Base-by-base conservation (phyloP, 2,888 invertebrate genomes). In the Bibio marci region DNA sequence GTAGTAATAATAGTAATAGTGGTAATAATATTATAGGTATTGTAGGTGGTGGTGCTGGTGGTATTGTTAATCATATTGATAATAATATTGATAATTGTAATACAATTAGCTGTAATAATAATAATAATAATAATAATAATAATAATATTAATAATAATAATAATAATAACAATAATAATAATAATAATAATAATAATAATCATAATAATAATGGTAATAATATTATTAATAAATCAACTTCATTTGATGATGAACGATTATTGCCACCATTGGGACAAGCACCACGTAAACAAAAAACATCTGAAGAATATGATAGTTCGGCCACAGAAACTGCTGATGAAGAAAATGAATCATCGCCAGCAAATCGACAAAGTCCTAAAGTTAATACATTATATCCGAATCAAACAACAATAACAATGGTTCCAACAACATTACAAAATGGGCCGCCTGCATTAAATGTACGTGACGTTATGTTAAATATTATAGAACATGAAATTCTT, bases 311-410 rank as follows among this genome's bases (percentile, higher is more conserved):
- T 54, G 71, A 71, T 59, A 76, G 76, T 19, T 76, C 76, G n/a
- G 78, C 79, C 8, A 79, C 79, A 36, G 82, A 82, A 66, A 90
- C 88, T 45, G 90, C 90, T 36, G 90, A 90, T 57, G 90, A 90
- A 64, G 86, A 73, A 58, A 71, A 68, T 46, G 73, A 73, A 42
- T 66, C 71, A 38, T 62, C 62, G 38, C 72, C 73, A 12, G 66
- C 64, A 30, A 65, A 69, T 63, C 67, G 70, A 51, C 71, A 62
- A 52, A 49, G 57, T 63, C 65, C 52, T 58, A 66, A 58, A 53
- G 59, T 58, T 10, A 54, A 58, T 28, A 54, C 58, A 28, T 50
- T 59, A 47, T 51, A 55, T 59, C 45, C 41, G 12, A 45, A 52
- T 42, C 55, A 55, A 41, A 59, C 61, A 39, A 64, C 64, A 38